Percentiles rank a stretch among this genome's conserved stretches.
Evolutionary conservation across 2,113 vertebrate species (phyloP).

Genomic region (Meleagris gallopavo): DNA sequence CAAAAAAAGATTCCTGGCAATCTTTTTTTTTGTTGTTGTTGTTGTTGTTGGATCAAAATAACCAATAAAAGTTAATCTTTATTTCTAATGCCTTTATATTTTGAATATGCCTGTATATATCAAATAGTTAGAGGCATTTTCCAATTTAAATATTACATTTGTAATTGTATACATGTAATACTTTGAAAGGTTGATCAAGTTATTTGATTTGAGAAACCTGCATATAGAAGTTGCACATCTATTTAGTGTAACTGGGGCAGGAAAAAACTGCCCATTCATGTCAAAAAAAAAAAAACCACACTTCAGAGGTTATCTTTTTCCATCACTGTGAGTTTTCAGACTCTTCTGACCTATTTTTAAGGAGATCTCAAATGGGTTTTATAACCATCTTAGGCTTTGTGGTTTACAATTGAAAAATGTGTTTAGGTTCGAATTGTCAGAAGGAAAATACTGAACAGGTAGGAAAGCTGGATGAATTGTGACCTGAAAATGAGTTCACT

Average conservation of each 20-base stretch:
- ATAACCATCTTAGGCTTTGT: not conserved
- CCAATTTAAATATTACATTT: not conserved
- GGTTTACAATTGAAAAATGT: not conserved
- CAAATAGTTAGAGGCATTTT: not conserved
- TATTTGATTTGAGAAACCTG: not conserved
- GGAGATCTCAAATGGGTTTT: not conserved
- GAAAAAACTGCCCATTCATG: not conserved
- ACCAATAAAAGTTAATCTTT: not conserved
- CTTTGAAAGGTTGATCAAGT: not conserved
- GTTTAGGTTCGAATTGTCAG: not conserved
- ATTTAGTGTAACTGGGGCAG: not conserved
- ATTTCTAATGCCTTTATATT: not conserved
- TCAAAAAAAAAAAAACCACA: not conserved
- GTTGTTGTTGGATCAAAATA: not conserved
- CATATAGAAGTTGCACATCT: not conserved
- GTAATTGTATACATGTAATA: not conserved
- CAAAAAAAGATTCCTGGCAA: not conserved
- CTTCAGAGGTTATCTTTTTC: not conserved
- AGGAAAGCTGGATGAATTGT: not conserved
- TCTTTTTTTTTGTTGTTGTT: not conserved
- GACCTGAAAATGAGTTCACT: not conserved
- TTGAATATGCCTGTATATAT: not conserved
- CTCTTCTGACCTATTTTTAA: not conserved
- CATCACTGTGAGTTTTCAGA: not conserved
- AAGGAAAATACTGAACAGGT: not conserved